phyloP scores from a whole-genome alignment of 1,140 invertebrate genomes.

The Meloidogyne hapla region DNA sequence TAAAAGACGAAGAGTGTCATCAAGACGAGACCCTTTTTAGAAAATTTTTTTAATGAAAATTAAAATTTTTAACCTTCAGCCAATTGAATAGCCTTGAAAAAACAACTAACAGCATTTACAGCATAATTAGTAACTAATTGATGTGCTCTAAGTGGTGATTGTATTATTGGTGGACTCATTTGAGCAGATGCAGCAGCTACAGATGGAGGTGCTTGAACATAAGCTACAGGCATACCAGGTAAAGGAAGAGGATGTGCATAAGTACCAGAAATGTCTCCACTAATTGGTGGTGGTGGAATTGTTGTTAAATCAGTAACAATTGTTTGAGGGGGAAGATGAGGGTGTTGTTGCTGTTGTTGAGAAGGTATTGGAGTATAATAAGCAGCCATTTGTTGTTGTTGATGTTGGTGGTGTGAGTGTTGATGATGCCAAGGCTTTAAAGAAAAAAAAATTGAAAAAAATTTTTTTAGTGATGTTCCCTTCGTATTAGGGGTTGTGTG shows the following conservation, averaged over 20 bases:
- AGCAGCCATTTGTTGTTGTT: slow-evolving; percentile 8
- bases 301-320: slow-evolving; percentile 13
- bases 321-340: background rate
- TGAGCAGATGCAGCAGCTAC: background rate
- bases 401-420: background rate
- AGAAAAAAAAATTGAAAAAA: too few relatives aligned
- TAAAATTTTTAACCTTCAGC: slow-evolving; percentile 65
- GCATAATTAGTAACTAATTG: slow-evolving; percentile 70
- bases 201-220: background rate
- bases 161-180: background rate
- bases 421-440: slow-evolving; percentile 13
- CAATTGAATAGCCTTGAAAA: slow-evolving; percentile 89
- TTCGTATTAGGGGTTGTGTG: too few relatives aligned
- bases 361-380: background rate
- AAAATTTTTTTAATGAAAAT: background rate
- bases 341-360: background rate
- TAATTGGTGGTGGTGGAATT: slow-evolving; percentile 23
- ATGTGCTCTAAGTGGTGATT: slow-evolving; percentile 29
- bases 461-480: background rate
- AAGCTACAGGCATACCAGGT: slow-evolving; percentile 7
- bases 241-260: slow-evolving; percentile 9
- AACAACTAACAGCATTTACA: slow-evolving; percentile 88
- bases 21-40: slow-evolving; percentile 84
- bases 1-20: slow-evolving; percentile 88
- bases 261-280: background rate